Conservation (phyloP, 2,113 vertebrate species). For the Corynorhinus townsendii region DNA sequence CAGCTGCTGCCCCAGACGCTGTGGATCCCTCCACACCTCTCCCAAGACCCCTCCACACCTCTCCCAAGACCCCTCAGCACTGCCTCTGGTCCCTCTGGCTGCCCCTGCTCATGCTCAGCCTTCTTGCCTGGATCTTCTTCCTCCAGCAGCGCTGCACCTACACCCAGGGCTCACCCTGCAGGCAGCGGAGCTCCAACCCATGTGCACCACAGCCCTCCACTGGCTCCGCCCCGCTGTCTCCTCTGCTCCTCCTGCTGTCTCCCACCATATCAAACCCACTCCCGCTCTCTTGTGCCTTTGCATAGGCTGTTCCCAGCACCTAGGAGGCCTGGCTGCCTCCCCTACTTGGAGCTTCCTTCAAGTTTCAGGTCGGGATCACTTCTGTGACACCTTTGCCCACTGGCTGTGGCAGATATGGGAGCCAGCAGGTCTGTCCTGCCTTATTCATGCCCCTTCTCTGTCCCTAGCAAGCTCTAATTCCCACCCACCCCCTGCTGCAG, state of each 20-base stretch:
- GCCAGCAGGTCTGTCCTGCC: background rate
- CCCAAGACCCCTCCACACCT: background rate
- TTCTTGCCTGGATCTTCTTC: background rate
- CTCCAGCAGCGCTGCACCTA: too few species aligned
- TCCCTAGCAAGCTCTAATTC: background rate
- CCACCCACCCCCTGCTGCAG: background rate
- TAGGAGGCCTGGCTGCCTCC: background rate
- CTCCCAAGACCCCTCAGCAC: background rate
- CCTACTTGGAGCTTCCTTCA: background rate
- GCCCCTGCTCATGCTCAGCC: background rate
- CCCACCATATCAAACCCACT: too few species aligned
- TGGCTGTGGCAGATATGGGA: background rate
- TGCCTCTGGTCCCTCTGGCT: background rate
- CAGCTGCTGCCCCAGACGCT: background rate
- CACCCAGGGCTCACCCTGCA: rapidly evolving
- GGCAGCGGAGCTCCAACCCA: background rate
- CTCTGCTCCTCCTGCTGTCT: background rate
- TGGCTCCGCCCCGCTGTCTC: too few species aligned
- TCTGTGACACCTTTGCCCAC: background rate
- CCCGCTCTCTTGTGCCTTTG: background rate
- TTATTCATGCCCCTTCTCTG: background rate
- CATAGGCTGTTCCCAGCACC: background rate
- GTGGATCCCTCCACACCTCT: too few species aligned
- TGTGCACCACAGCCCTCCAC: rapidly evolving
- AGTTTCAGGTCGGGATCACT: background rate